These are phyloP conservation scores for Xerus inauris DNA, from an alignment of 2,113 vertebrate species.

Conservation along the genomic window DNA sequence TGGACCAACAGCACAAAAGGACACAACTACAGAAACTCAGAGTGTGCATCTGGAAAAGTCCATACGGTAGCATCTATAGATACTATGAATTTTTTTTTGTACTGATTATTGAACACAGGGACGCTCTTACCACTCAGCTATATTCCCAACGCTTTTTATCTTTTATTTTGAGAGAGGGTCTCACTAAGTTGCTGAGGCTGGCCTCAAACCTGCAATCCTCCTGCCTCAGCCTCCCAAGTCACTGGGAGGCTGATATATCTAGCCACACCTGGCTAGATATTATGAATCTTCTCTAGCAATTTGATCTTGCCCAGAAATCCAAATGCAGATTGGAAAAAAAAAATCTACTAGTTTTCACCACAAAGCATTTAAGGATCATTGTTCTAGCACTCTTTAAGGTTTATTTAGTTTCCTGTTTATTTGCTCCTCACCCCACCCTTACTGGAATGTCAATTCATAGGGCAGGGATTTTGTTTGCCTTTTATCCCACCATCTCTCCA, in stretches of 20 bases:
- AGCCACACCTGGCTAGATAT: too few species aligned
- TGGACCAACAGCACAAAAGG: too few species aligned
- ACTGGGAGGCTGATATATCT: too few species aligned
- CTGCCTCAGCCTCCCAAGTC: too few species aligned
- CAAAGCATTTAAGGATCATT: not conserved
- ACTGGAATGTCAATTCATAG: not conserved
- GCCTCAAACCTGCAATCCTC: too few species aligned
- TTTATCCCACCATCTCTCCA: not conserved
- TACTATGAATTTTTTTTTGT: not conserved
- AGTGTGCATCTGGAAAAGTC: not conserved
- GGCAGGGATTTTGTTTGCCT: not conserved
- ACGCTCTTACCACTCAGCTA: too few species aligned
- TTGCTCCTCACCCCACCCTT: not conserved
- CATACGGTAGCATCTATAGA: fast-evolving
- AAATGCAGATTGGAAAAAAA: not conserved
- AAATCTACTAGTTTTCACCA: not conserved
- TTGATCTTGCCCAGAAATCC: not conserved
- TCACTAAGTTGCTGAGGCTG: too few species aligned
- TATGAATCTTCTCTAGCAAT: not conserved
- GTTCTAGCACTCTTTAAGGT: not conserved
- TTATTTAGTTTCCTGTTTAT: not conserved
- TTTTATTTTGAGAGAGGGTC: too few species aligned
- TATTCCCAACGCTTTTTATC: too few species aligned
- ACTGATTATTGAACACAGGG: too few species aligned
- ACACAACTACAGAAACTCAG: fast-evolving